A percentile compares a stretch with the other conserved stretches of the same genome.
Evolutionary conservation across 2,113 vertebrate genomes (phyloP).

Genomic region (Vulpes vulpes): DNA sequence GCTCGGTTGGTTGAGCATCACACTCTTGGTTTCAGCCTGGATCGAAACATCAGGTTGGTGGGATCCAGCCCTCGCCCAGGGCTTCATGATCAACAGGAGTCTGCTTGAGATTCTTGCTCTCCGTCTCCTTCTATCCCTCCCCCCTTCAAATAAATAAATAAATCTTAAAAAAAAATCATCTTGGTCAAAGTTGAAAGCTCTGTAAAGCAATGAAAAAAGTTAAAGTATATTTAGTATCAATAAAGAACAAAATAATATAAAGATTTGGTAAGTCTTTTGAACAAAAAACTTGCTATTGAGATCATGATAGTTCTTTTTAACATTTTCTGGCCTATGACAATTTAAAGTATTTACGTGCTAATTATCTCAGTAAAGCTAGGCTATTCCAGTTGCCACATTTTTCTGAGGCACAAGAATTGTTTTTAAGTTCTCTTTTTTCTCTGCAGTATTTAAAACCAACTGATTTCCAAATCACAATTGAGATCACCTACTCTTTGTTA

Average conservation of each 20-base stretch:
- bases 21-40: neutral
- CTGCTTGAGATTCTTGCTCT: neutral
- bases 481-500: conserved; percentile 85
- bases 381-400: neutral
- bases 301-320: neutral
- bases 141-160: neutral
- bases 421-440: conserved; percentile 14
- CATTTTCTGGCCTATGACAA: neutral
- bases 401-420: neutral
- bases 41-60: neutral
- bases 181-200: neutral
- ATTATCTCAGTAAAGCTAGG: neutral
- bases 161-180: neutral
- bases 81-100: neutral
- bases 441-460: conserved; percentile 74
- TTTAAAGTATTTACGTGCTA: neutral
- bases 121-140: neutral
- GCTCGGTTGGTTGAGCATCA: neutral
- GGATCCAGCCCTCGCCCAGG: neutral
- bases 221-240: neutral
- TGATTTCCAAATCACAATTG: conserved; percentile 81
- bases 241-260: conserved; percentile 47
- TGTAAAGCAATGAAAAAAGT: conserved; percentile 6
- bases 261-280: neutral
- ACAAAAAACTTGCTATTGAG: neutral